A percentile compares a stretch with the other conserved stretches of the same genome.
Evolutionary conservation across 2,797 vertebrate species (phyloP).

Genomic region (Molossus alvarezi): DNA sequence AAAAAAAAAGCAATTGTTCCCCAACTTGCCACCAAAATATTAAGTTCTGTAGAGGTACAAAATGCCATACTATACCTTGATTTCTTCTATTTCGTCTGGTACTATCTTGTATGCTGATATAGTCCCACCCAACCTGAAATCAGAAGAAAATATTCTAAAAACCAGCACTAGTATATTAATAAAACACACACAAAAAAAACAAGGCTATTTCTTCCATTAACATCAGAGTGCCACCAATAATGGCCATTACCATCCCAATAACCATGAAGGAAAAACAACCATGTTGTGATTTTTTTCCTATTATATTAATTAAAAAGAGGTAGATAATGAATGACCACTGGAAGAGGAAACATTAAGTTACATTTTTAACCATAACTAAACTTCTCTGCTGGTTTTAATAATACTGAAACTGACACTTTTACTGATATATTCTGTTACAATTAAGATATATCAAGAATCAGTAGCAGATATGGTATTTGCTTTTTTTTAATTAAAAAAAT

Average conservation of each 20-base stretch:
- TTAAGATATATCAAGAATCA: conserved; percentile 48
- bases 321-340: conserved; percentile 2
- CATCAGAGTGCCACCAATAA: conserved; percentile 36
- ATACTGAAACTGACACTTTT: not conserved
- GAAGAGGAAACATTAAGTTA: conserved; percentile 1
- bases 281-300: conserved; percentile 49
- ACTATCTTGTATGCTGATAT: conserved; percentile 99
- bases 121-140: conserved; percentile 97
- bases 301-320: conserved; percentile 33
- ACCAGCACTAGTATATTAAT: conserved; percentile 65
- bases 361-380: conserved; percentile 48
- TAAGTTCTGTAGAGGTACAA: conserved; percentile 79
- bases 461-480: not conserved
- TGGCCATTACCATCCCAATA: not conserved
- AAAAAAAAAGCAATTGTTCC: conserved; percentile 43
- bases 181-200: not conserved
- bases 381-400: conserved; percentile 59
- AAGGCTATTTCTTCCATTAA: conserved; percentile 53
- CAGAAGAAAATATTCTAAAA: conserved; percentile 89
- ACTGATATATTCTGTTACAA: conserved; percentile 13
- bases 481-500: not conserved
- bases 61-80: conserved; percentile 94
- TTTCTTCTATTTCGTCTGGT: conserved; percentile 99
- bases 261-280: not conserved
- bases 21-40: not conserved